Percentiles rank a stretch among this genome's conserved stretches.
Evolutionary conservation across 2,797 vertebrate species (phyloP).

Genomic region (Anguilla pacifica): DNA sequence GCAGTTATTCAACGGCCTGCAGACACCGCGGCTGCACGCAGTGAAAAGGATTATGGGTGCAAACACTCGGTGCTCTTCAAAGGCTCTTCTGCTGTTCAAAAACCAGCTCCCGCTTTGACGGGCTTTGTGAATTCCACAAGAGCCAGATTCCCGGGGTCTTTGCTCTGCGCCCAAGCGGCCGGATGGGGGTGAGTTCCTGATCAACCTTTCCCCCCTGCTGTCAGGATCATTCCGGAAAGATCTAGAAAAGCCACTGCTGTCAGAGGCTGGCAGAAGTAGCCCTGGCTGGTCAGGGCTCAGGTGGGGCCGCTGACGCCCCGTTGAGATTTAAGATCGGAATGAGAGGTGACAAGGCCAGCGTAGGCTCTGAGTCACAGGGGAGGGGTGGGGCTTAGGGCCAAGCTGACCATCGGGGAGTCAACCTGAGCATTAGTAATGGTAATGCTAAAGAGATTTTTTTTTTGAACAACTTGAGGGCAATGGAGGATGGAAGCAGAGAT

Average conservation of each 20-base stretch:
- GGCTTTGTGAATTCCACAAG: background rate
- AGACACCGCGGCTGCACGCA: background rate
- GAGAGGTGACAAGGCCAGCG: background rate
- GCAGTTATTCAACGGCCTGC: background rate
- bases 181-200: background rate
- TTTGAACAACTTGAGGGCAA: background rate
- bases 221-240: background rate
- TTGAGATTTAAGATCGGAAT: background rate
- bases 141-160: background rate
- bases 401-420: background rate
- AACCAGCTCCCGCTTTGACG: background rate
- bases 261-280: background rate
- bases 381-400: background rate
- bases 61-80: background rate
- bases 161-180: background rate
- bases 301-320: background rate
- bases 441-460: background rate
- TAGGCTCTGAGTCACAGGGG: background rate
- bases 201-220: background rate
- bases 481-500: background rate
- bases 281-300: too few relatives aligned
- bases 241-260: background rate
- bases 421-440: constrained; percentile 9
- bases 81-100: background rate
- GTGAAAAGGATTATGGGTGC: constrained; percentile 5